Percentiles rank a stretch among this genome's conserved stretches.
Conservation (phyloP, 1,140 invertebrate species). For the Cryptotermes secundus region DNA sequence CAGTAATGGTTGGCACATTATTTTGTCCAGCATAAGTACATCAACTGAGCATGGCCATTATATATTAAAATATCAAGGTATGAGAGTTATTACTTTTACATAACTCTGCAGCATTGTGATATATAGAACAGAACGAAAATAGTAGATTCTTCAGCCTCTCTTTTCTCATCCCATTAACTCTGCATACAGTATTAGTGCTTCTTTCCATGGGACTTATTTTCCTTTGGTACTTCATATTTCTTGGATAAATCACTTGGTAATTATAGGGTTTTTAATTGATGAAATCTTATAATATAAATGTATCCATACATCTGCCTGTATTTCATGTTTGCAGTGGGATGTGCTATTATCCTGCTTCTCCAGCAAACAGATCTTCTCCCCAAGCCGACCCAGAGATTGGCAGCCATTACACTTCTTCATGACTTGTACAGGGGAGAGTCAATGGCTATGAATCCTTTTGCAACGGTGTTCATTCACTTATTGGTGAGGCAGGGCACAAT, state of each 20-base stretch:
- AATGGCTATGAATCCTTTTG: slow-evolving; percentile 69
- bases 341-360: slow-evolving; percentile 63
- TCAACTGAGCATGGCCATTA: too few species aligned
- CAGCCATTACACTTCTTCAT: slow-evolving; percentile 68
- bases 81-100: too few species aligned
- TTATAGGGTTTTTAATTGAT: background rate
- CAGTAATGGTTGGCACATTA: too few species aligned
- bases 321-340: slow-evolving; percentile 56
- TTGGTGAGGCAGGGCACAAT: slow-evolving; percentile 56
- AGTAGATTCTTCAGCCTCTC: background rate
- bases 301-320: too few species aligned
- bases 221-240: background rate
- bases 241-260: background rate
- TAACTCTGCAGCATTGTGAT: too few species aligned
- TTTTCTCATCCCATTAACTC: background rate
- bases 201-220: background rate
- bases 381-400: slow-evolving; percentile 64
- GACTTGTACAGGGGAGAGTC: slow-evolving; percentile 72
- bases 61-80: too few species aligned
- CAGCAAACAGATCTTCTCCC: slow-evolving; percentile 71
- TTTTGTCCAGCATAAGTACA: too few species aligned
- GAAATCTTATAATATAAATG: background rate
- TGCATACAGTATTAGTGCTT: background rate
- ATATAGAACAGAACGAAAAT: too few species aligned
- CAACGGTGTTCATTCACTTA: slow-evolving; percentile 63